Evolutionary conservation across 2,797 vertebrate genomes (phyloP).

Genomic region (Gadopsis marmoratus): DNA sequence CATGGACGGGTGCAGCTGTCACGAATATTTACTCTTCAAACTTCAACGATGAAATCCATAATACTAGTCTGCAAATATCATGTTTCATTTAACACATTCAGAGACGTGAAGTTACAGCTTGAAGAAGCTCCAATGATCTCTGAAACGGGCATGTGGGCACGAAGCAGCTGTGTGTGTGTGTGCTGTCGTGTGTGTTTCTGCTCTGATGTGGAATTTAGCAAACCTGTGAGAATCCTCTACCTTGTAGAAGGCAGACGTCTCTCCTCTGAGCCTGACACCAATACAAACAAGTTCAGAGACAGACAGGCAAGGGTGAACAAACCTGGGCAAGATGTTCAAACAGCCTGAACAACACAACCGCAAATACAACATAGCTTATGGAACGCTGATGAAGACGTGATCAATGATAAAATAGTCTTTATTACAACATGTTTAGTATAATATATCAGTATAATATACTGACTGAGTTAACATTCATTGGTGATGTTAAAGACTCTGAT

Average conservation of each 20-base stretch:
- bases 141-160: neutral
- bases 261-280: constrained; percentile 42
- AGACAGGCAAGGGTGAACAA: constrained; percentile 36
- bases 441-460: neutral
- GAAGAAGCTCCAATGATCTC: neutral
- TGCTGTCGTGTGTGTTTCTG: constrained; percentile 8
- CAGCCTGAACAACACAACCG: constrained; percentile 21
- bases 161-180: neutral
- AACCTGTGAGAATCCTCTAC: constrained; percentile 26
- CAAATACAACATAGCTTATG: neutral
- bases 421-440: neutral
- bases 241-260: constrained; percentile 7
- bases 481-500: neutral
- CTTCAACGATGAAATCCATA: neutral
- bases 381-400: neutral
- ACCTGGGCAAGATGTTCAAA: constrained; percentile 51
- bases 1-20: too few relatives aligned
- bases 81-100: neutral
- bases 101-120: neutral
- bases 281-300: constrained; percentile 24
- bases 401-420: neutral
- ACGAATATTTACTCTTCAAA: neutral
- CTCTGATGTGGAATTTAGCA: constrained; percentile 39
- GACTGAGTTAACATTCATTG: neutral
- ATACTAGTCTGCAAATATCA: neutral